Evolutionary conservation across 2,113 vertebrate genomes (phyloP).

Genomic region (Sorex fumeus): DNA sequence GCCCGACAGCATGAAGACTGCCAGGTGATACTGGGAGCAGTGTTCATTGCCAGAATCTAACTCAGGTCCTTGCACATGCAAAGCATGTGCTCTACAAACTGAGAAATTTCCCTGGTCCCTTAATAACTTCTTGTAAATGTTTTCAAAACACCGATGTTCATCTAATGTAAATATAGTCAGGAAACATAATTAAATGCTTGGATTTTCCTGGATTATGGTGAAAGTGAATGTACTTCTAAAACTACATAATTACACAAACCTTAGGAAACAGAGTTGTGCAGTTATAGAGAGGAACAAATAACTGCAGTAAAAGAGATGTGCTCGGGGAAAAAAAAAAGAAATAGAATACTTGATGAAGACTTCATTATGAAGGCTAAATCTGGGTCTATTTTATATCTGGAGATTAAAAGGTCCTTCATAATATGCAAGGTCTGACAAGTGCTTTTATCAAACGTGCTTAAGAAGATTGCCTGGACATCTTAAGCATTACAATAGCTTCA

Average conservation of each 20-base stretch:
- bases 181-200: constrained; percentile 54
- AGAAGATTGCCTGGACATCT: background rate
- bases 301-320: background rate
- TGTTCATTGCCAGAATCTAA: too few relatives aligned
- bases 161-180: background rate
- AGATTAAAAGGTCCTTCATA: background rate
- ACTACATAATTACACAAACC: constrained; percentile 17
- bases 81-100: too few relatives aligned
- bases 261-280: background rate
- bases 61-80: too few relatives aligned
- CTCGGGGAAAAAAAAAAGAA: background rate
- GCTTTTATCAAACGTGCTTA: background rate
- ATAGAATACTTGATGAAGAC: too few relatives aligned
- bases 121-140: constrained; percentile 22
- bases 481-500: background rate
- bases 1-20: too few relatives aligned
- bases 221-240: constrained; percentile 34
- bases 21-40: too few relatives aligned
- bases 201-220: background rate
- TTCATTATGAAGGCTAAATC: background rate
- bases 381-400: background rate
- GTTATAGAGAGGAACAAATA: constrained; percentile 12
- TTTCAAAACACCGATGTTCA: constrained; percentile 4
- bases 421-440: background rate
- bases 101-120: background rate